Evolutionary conservation across 2,113 vertebrate genomes (phyloP), one percentile per base, ranked within the genome.

Genomic region (Uropsilus gracilis): DNA sequence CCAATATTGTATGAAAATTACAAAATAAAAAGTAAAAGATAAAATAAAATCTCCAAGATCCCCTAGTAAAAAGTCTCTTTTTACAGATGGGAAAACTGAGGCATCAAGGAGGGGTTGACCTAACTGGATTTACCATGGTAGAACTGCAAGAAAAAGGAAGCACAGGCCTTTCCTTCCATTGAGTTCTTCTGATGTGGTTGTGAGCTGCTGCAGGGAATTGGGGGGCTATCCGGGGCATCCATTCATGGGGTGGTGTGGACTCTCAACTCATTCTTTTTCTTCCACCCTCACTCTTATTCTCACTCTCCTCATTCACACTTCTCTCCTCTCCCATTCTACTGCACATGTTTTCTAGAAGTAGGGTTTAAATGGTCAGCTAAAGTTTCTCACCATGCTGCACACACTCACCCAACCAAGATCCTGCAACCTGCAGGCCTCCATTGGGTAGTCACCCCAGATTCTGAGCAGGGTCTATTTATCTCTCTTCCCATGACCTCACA

Each of bases 221-320:
- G 13, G 8, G 34, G 0, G 0, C 77, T 5, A 0, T 14, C n/a
- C 5, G 6, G 68, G 75, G 39, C 0, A 0, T 34, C 34, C 18
- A 48, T 55, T 24, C 0, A 3, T 32, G 34, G 71, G 39, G 76
- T 48, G 20, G 7, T 30, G 34, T 48, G 9, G 30, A 26, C 53
- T 39, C 9, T 83, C 44, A 20, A 20, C 37, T 6, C 53, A 20
- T 28, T 28, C 46, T 55, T 50, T 61, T 77, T 53, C 55, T 34
- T 68, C 76, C 3, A 1, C 63, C 61, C 63, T 82, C 26, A 44
- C 44, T 55, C 53, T 55, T 55, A 22, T 0, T 18, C 69, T 69
- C 30, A 4, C 39, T 69, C 81, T 68, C 89, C 42, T 66, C 26
- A 8, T 46, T 12, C 82, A 69, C 26, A 37, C 32, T 22, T n/a